Base-by-base conservation (phyloP, 2,888 invertebrate genomes). In the Ophion costatus region DNA sequence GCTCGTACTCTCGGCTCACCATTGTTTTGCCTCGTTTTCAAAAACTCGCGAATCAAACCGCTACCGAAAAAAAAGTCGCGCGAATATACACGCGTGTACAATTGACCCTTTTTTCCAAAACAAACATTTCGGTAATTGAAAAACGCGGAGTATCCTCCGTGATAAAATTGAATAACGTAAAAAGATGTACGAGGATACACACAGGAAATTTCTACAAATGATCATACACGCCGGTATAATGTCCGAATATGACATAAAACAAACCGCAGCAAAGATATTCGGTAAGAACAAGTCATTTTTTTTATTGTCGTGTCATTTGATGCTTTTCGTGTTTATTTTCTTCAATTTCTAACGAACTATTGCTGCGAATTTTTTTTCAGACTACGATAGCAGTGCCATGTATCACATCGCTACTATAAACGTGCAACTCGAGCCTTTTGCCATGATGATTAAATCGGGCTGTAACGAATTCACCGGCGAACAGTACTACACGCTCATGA, bases 391-490 rank as follows among this genome's bases (percentile, higher is more conserved):
- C 10, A 66, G 75, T 20, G 42, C 83, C 0, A 1, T 70, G 24
- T 11, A 87, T 66, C 69, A 91, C 75, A 83, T 87, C 64, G 83
- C 73, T 4, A 11, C 77, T n/a, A 92, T 93, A 57, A 93, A 93
- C 78, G 61, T 82, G 11, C 76, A 90, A 45, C 83, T 93, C 69
- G 86, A 88, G 20, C 85, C 88, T 11, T 74, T 93, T 20, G 88
- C 87, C 20, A 91, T 93, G 91, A 83, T 86, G 64, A 88, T 93
- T 4, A 91, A 90, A 84, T 83, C 86, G 38, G 86, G 84, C 7
- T 87, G 73, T 38, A 92, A 92, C 83, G 93, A 93, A 88, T 69
- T 92, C 22, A 91, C 91, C 20, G 92, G 93, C 4, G 77, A 90
- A 10, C 87, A 87, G 59, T 92, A 91, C 87, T 93, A 92, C 92